Conservation (phyloP, 2,797 vertebrate genomes). For the Lophotriccus pileatus region DNA sequence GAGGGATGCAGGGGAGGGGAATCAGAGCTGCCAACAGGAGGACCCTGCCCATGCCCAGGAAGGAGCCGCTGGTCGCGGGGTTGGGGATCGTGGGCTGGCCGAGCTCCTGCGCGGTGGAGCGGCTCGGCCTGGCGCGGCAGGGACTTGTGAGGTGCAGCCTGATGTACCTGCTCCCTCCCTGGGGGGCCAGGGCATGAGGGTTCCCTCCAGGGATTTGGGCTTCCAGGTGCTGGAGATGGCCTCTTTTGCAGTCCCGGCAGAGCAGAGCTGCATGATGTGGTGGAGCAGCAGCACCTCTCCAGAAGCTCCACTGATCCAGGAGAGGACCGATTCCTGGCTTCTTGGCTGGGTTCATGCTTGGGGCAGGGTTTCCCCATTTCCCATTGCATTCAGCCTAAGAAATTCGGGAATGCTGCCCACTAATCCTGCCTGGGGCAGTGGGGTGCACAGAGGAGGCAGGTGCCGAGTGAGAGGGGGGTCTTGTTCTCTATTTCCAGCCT, state of each 20-base stretch:
- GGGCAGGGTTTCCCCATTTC: background rate
- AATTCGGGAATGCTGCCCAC: background rate
- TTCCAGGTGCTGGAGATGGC: background rate
- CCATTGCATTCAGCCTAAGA: background rate
- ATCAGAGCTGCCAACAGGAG: background rate
- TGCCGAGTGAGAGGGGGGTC: background rate
- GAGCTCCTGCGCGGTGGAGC: fast-evolving
- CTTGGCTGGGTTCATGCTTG: background rate
- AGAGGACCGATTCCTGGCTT: background rate
- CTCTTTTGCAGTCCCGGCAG: background rate
- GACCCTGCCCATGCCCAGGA: background rate
- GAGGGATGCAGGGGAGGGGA: background rate
- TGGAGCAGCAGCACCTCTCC: background rate
- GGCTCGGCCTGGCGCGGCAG: background rate
- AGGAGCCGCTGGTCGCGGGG: background rate
- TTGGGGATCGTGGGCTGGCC: background rate
- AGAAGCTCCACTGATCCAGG: background rate
- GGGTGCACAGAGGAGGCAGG: background rate
- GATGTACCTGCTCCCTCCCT: background rate
- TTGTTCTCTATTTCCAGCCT: background rate
- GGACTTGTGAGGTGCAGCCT: background rate
- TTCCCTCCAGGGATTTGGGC: background rate
- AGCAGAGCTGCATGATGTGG: background rate
- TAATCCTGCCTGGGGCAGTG: background rate
- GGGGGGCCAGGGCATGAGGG: fast-evolving